phyloP scores from a whole-genome alignment of 2,113 vertebrate species.

The Callopanchax toddi region DNA sequence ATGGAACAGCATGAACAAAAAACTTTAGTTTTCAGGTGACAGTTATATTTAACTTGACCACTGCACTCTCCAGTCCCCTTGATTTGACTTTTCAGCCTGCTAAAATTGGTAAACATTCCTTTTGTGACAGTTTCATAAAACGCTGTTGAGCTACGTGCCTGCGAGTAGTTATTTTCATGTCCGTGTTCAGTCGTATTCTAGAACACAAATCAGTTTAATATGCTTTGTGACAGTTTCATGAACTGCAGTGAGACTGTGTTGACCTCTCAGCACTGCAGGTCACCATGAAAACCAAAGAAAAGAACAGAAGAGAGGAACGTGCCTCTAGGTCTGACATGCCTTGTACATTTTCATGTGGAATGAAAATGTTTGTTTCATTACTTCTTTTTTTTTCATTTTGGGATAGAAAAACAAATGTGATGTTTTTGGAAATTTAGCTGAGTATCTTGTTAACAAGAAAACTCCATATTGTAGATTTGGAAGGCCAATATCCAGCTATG shows the following conservation, averaged over 20 bases:
- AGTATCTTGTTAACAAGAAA: neutral
- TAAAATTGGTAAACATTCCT: neutral
- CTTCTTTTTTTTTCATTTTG: no score
- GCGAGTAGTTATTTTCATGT: neutral
- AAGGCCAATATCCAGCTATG: conserved; percentile 3
- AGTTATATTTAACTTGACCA: neutral
- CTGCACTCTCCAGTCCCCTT: neutral
- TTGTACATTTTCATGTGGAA: neutral
- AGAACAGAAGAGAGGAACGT: neutral
- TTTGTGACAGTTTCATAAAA: conserved; percentile 3
- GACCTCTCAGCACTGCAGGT: neutral
- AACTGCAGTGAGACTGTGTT: neutral
- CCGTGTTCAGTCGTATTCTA: neutral
- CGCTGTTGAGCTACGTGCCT: neutral
- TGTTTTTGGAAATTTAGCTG: no score
- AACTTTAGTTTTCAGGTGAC: neutral
- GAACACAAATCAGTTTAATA: neutral
- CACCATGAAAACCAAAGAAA: neutral
- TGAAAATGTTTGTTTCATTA: no score
- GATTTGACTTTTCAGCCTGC: neutral
- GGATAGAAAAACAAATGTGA: no score
- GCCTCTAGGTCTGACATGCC: neutral
- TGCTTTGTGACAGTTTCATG: neutral
- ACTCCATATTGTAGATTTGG: no score
- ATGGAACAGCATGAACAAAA: neutral